Base-by-base conservation (phyloP, 2,797 vertebrate genomes). In the Notoglanidium macrostoma region DNA sequence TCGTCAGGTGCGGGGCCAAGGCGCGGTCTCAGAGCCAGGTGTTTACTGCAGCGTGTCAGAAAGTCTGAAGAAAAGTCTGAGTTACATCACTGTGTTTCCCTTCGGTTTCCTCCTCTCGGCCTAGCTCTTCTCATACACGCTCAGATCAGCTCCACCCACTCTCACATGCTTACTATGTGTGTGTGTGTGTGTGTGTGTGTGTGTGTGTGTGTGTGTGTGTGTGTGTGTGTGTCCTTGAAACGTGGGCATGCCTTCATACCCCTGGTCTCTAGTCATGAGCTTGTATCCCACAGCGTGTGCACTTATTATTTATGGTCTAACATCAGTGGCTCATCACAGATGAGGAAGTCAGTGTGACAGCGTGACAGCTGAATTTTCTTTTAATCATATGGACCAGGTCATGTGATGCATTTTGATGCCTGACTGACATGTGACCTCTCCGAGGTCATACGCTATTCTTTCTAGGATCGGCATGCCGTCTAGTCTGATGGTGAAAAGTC, bases 21-120 rank as follows among this genome's bases (percentile, higher is more conserved):
- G 51, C 74, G 0, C 7, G 5, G 51, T 55, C 44, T 80, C n/a
- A 1, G 35, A 15, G 46, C 15, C 80, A 44, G 57, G 32, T 54
- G 23, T 77, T 87, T 83, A 67, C 15, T 32, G 73, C 19, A 3
- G n/a, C 0, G 0, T 23, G 32, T 35, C 35, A 21, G 26, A 61
- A 49, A 68, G 1, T 23, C 19, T 61, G 0, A 0, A 77, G 61
- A 67, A 87, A 54, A 21, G 12, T 79, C 46, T 63, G 11, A 11
- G 63, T 61, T 29, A 21, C 9, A 29, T 0, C 40, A n/a, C 14
- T 9, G 14, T 8, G 14, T 51, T 76, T 2, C 11, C 76, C 74
- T 86, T 77, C 59, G 29, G 29, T 78, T 67, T 67, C 65, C 59
- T 83, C 83, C 29, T 82, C 32, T 84, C 23, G 19, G 82, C 44